Conservation (phyloP, 2,888 invertebrate species). For the Drosophila subquinaria region DNA sequence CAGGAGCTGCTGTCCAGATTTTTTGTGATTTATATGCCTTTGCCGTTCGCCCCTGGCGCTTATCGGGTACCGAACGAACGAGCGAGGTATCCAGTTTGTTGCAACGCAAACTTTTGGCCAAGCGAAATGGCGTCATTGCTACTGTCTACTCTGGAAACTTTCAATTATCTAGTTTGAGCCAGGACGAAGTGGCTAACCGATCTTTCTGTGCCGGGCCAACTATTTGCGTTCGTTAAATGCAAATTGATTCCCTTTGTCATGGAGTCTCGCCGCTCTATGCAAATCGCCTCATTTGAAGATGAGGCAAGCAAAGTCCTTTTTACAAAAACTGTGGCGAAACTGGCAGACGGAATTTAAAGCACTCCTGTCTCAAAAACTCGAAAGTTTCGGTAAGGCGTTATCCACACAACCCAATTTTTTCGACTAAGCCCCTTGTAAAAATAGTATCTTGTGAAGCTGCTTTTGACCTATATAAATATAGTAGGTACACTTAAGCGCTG, state of each 20-base stretch:
- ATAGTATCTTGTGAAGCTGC: not conserved
- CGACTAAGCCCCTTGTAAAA: not conserved
- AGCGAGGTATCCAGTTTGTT: constrained; percentile 58
- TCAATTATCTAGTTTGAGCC: constrained; percentile 65
- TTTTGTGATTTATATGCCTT: constrained; percentile 78
- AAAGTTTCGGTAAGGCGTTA: constrained; percentile 44
- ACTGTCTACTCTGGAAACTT: constrained; percentile 54
- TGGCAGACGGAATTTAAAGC: constrained; percentile 31
- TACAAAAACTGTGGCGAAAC: constrained; percentile 45
- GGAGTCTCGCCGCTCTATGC: constrained; percentile 41
- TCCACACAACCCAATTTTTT: constrained; percentile 57
- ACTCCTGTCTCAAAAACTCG: constrained; percentile 38
- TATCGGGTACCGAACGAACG: constrained; percentile 57
- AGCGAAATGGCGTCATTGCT: constrained; percentile 74
- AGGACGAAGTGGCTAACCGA: constrained; percentile 64
- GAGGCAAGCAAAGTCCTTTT: constrained; percentile 51
- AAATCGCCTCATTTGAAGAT: constrained; percentile 62
- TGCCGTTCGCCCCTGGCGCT: constrained; percentile 48
- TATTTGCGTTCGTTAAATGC: constrained; percentile 42
- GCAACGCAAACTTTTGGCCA: constrained; percentile 67
- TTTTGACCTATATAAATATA: constrained; percentile 33
- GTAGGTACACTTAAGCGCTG: constrained; percentile 6
- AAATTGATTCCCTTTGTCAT: constrained; percentile 70
- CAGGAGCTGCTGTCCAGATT: constrained; percentile 67
- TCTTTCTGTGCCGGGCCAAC: constrained; percentile 14